These are phyloP conservation scores for Ischnus inquisitorius DNA, from an alignment of 2,888 invertebrate genomes.

Conservation along the genomic window DNA sequence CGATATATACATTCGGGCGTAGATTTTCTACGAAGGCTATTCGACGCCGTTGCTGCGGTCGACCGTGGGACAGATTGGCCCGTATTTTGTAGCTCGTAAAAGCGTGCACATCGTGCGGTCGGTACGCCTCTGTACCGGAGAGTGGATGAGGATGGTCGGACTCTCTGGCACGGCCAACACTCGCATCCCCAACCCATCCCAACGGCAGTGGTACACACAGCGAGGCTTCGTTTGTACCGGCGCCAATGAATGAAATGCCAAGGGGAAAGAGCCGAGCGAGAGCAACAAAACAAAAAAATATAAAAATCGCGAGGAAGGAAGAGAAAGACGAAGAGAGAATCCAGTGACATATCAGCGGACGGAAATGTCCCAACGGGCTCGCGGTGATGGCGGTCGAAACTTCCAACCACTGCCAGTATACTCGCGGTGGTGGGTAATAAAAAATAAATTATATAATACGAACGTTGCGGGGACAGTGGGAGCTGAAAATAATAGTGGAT, in stretches of 20 bases:
- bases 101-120: constrained; percentile 73
- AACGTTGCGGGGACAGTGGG: constrained; percentile 23
- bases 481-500: constrained; percentile 26
- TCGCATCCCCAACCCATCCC: constrained; percentile 23
- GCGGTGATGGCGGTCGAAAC: constrained; percentile 44
- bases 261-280: constrained; percentile 61
- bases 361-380: constrained; percentile 49
- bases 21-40: constrained; percentile 81
- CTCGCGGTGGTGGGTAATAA: constrained; percentile 56
- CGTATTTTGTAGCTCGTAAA: constrained; percentile 83
- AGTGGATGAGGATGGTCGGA: constrained; percentile 33
- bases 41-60: constrained; percentile 78
- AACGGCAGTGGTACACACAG: constrained; percentile 27
- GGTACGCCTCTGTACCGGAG: constrained; percentile 70
- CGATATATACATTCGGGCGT: constrained; percentile 59
- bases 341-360: constrained; percentile 47
- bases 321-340: constrained; percentile 11
- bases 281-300: constrained; percentile 27
- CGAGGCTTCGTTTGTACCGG: constrained; percentile 65
- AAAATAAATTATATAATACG: constrained; percentile 62
- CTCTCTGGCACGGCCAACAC: constrained; percentile 46
- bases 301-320: constrained; percentile 13
- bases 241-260: constrained; percentile 70
- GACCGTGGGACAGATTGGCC: constrained; percentile 81
- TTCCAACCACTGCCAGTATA: constrained; percentile 41